phyloP scores from a whole-genome alignment of 2,888 invertebrate species.

The Leptinotarsa juncta region DNA sequence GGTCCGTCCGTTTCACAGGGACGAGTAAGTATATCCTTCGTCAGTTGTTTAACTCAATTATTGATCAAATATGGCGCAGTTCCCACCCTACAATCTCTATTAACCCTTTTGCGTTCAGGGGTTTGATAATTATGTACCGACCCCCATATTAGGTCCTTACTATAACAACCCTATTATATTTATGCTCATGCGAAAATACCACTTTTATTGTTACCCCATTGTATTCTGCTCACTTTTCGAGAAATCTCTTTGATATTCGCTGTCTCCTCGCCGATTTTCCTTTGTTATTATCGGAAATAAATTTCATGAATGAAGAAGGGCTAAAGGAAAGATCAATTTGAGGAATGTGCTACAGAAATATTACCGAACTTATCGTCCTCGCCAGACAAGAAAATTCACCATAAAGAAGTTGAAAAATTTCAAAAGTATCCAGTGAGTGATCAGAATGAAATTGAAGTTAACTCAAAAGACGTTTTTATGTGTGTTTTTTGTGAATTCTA shows the following conservation, averaged over 20 bases:
- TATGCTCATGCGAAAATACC: conserved; percentile 59
- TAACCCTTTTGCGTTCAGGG: conserved; percentile 66
- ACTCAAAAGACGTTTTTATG: no score
- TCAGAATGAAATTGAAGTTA: no score
- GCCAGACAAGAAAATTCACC: not conserved
- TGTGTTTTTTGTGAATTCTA: no score
- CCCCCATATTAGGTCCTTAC: conserved; percentile 65
- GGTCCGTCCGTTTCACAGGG: conserved; percentile 55
- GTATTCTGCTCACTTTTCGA: conserved; percentile 50
- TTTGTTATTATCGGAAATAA: conserved; percentile 45
- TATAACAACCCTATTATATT: conserved; percentile 63
- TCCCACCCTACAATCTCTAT: conserved; percentile 65
- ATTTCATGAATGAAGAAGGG: conserved; percentile 15
- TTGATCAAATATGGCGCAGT: conserved; percentile 67
- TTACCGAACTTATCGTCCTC: not conserved
- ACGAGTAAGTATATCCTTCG: conserved; percentile 64
- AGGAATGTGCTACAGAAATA: not conserved
- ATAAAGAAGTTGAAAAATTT: no score
- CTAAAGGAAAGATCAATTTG: not conserved
- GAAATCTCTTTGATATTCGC: conserved; percentile 56
- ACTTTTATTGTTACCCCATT: conserved; percentile 55
- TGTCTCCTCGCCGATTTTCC: conserved; percentile 52
- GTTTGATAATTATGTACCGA: conserved; percentile 66
- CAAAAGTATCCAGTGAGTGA: no score
- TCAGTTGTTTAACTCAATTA: conserved; percentile 67